These are phyloP conservation scores for Odontocerum albicorne DNA, from an alignment of 2,888 invertebrate species.

Conservation along the genomic window DNA sequence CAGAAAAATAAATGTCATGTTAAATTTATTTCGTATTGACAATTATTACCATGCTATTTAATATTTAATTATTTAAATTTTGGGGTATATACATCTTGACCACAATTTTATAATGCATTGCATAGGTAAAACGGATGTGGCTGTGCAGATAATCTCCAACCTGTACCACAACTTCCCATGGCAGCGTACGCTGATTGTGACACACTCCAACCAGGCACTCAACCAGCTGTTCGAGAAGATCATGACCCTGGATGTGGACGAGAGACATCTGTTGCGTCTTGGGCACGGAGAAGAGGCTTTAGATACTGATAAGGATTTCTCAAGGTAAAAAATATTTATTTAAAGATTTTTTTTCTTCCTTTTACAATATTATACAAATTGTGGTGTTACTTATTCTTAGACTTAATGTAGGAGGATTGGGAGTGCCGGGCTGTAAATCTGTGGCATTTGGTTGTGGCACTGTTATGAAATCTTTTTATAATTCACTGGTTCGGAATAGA, in stretches of 20 bases:
- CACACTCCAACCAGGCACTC: slow-evolving; percentile 98
- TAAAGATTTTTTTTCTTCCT: not conserved
- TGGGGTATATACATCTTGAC: too few species aligned
- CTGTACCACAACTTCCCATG: slow-evolving; percentile 99
- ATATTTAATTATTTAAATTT: too few species aligned
- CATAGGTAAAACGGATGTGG: slow-evolving; percentile 97
- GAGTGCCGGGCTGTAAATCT: too few species aligned
- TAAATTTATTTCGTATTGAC: not conserved
- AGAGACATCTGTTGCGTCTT: slow-evolving; percentile 93
- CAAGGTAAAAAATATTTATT: slow-evolving; percentile 57
- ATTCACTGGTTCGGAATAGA: too few species aligned
- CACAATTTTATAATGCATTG: not conserved
- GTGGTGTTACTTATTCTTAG: not conserved
- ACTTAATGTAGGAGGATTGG: not conserved
- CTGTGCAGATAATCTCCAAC: slow-evolving; percentile 99
- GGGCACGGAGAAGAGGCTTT: slow-evolving; percentile 98
- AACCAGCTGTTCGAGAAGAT: slow-evolving; percentile 99
- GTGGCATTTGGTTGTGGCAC: too few species aligned
- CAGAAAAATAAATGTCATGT: not conserved
- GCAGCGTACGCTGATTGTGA: slow-evolving; percentile 96
- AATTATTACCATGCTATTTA: too few species aligned
- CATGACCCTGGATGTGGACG: slow-evolving; percentile 96
- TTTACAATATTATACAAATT: not conserved
- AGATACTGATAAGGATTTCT: slow-evolving; percentile 99
- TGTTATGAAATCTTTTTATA: too few species aligned